Percentiles rank a stretch among this genome's conserved stretches.
These are phyloP conservation scores for Melanostigma gelatinosum DNA, from an alignment of 2,113 vertebrate genomes.

Conservation along the genomic window DNA sequence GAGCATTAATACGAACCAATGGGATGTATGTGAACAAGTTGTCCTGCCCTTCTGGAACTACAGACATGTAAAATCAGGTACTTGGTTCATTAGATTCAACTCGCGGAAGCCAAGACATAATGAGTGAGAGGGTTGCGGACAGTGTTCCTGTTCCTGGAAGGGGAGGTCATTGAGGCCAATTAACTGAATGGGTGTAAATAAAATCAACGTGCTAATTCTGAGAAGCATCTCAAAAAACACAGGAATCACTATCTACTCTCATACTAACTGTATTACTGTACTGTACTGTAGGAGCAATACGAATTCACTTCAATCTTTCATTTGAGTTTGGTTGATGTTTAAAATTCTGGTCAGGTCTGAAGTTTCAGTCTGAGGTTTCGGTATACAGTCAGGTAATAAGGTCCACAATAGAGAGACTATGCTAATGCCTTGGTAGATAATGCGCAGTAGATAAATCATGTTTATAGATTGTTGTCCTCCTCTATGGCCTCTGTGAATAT, in stretches of 20 bases:
- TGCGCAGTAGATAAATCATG: slow-evolving; percentile 71
- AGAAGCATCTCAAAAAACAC: neutral
- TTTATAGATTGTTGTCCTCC: slow-evolving; percentile 71
- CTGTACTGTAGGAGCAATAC: slow-evolving; percentile 2
- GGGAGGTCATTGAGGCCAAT: slow-evolving; percentile 25
- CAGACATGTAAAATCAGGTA: slow-evolving; percentile 32
- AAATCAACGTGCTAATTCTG: neutral
- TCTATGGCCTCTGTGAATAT: slow-evolving; percentile 64
- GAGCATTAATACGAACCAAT: slow-evolving; percentile 15
- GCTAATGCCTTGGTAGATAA: slow-evolving; percentile 59
- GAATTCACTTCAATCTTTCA: slow-evolving; percentile 12
- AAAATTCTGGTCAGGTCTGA: slow-evolving; percentile 55
- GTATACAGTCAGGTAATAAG: slow-evolving; percentile 62
- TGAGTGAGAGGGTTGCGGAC: slow-evolving; percentile 42
- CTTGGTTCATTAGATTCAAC: slow-evolving; percentile 40
- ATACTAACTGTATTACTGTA: neutral
- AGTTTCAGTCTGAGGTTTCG: slow-evolving; percentile 33
- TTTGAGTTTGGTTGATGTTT: slow-evolving; percentile 39
- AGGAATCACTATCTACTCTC: neutral
- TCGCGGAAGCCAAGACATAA: slow-evolving; percentile 17
- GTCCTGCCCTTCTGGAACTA: slow-evolving; percentile 7
- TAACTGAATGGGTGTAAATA: neutral
- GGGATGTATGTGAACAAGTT: slow-evolving; percentile 27
- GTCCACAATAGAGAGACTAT: slow-evolving; percentile 53
- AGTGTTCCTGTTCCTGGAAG: slow-evolving; percentile 38